These are phyloP conservation scores for Ataeniobius toweri DNA, from an alignment of 2,797 vertebrate species.

Conservation along the genomic window DNA sequence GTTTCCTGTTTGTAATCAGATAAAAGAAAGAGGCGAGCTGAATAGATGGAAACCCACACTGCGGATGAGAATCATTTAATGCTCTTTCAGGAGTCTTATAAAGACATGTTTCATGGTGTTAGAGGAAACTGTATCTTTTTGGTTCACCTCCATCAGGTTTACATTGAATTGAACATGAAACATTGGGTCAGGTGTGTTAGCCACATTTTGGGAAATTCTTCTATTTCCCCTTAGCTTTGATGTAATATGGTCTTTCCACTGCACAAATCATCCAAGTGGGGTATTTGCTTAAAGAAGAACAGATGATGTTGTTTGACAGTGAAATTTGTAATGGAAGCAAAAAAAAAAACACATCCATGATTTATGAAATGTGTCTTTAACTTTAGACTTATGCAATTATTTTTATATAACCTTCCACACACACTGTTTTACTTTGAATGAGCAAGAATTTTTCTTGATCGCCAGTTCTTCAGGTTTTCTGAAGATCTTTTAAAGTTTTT, in stretches of 20 bases:
- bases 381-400: background rate
- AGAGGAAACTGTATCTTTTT: conserved; percentile 22
- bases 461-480: background rate
- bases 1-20: conserved; percentile 60
- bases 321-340: background rate
- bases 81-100: conserved; percentile 38
- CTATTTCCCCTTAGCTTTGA: background rate
- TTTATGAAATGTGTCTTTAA: background rate
- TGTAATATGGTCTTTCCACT: background rate
- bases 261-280: background rate
- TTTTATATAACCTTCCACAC: background rate
- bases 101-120: conserved; percentile 22
- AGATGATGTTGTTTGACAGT: background rate
- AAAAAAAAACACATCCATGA: background rate
- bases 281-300: background rate
- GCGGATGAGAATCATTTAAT: conserved; percentile 40
- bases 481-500: background rate
- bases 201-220: background rate
- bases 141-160: conserved; percentile 8
- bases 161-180: conserved; percentile 7
- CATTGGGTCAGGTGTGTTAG: background rate
- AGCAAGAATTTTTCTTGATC: background rate
- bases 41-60: conserved; percentile 23
- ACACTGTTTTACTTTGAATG: background rate
- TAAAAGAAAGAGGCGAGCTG: conserved; percentile 36